Conservation (phyloP, 2,888 invertebrate genomes). For the Andrena minutula region DNA sequence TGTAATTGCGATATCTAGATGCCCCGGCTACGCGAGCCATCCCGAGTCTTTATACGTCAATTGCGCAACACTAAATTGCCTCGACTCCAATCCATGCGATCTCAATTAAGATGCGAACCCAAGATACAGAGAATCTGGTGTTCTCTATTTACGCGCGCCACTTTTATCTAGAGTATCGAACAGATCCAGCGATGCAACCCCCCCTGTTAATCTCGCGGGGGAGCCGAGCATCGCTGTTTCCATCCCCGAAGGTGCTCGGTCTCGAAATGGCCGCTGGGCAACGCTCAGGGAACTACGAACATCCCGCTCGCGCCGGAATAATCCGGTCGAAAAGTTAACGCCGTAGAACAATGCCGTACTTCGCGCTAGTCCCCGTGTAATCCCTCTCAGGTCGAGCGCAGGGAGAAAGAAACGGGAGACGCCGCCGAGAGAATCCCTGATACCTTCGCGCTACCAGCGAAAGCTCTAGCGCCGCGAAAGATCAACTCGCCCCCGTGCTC, state of each 20-base stretch:
- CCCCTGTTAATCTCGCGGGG: not conserved
- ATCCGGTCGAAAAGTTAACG: slow-evolving; percentile 69
- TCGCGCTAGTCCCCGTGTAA: slow-evolving; percentile 41
- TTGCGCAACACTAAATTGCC: too few relatives aligned
- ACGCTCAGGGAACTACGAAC: slow-evolving; percentile 44
- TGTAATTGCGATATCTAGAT: not conserved
- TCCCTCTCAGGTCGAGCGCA: slow-evolving; percentile 24
- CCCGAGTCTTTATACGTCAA: too few relatives aligned
- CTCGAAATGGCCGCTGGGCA: slow-evolving; percentile 44
- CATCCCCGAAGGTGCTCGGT: slow-evolving; percentile 2
- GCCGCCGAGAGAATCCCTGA: slow-evolving; percentile 31
- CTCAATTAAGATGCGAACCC: too few relatives aligned
- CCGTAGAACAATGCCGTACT: slow-evolving; percentile 58
- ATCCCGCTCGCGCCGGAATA: slow-evolving; percentile 50
- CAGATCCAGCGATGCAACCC: not conserved
- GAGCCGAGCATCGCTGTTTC: not conserved
- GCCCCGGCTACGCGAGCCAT: not conserved
- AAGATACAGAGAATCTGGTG: too few relatives aligned
- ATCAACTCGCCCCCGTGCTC: slow-evolving; percentile 10
- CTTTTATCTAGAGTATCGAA: not conserved
- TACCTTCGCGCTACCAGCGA: slow-evolving; percentile 15
- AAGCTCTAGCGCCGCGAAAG: slow-evolving; percentile 17
- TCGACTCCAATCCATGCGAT: too few relatives aligned
- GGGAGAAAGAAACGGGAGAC: slow-evolving; percentile 36
- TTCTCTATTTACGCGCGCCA: not conserved